phyloP scores from a whole-genome alignment of 2,797 vertebrate genomes.

The Parotocinclus haroldoi region DNA sequence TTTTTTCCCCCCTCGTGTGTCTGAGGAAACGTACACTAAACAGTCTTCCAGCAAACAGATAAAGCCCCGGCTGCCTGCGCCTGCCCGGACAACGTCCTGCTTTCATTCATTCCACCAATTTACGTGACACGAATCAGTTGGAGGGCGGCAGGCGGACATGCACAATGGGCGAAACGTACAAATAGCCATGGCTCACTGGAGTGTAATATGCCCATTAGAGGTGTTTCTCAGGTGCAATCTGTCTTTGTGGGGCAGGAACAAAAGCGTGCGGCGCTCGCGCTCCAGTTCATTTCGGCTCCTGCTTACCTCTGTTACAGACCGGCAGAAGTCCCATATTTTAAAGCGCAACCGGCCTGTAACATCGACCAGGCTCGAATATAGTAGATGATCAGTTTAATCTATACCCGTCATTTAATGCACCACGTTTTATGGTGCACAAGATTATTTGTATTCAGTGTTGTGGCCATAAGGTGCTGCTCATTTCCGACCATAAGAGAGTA shows the following conservation, averaged over 20 bases:
- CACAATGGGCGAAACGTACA: slow-evolving; percentile 37
- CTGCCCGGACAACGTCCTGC: slow-evolving; percentile 24
- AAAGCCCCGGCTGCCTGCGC: slow-evolving; percentile 19
- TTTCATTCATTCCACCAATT: slow-evolving; percentile 29
- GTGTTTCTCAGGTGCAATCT: slow-evolving; percentile 40
- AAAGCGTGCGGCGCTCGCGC: too few species aligned
- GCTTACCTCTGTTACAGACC: too few species aligned
- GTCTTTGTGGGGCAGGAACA: slow-evolving; percentile 30
- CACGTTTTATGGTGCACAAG: too few species aligned
- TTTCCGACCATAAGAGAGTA: too few species aligned
- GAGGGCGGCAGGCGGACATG: slow-evolving; percentile 35
- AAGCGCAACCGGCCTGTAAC: too few species aligned
- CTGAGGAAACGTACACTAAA: slow-evolving; percentile 31
- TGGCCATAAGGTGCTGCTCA: too few species aligned
- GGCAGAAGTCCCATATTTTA: too few species aligned
- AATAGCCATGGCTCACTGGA: slow-evolving; percentile 38
- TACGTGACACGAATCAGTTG: slow-evolving; percentile 33
- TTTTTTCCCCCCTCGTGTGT: slow-evolving; percentile 9
- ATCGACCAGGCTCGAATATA: too few species aligned
- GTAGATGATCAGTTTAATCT: too few species aligned
- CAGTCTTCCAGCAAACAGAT: slow-evolving; percentile 28
- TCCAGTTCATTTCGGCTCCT: too few species aligned
- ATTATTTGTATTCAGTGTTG: too few species aligned
- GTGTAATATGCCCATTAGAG: slow-evolving; percentile 41
- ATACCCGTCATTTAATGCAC: too few species aligned